These are phyloP conservation scores for Bombus picipes DNA, from an alignment of 1,140 invertebrate species.

Conservation along the genomic window DNA sequence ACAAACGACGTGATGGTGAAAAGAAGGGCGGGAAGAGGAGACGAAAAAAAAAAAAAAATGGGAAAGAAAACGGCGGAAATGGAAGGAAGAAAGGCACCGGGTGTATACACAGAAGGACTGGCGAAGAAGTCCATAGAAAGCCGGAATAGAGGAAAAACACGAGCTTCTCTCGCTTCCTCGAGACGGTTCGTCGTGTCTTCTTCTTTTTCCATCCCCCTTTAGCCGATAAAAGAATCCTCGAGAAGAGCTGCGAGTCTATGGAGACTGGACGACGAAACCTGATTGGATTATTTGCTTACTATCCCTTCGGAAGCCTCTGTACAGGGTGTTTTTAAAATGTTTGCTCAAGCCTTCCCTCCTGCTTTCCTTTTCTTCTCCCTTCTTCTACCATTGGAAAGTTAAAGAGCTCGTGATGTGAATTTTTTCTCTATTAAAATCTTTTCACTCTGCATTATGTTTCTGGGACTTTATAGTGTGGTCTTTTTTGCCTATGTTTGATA, in stretches of 20 bases:
- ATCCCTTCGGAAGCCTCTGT: constrained; percentile 44
- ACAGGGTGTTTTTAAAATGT: constrained; percentile 45
- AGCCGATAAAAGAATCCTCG: constrained; percentile 49
- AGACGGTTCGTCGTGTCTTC: not conserved
- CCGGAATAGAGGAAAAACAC: constrained; percentile 46
- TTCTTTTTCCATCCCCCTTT: not conserved
- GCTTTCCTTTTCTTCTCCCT: not conserved
- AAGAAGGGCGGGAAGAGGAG: not conserved
- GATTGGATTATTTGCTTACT: constrained; percentile 74
- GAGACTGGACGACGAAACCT: constrained; percentile 43
- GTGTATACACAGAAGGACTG: constrained; percentile 45
- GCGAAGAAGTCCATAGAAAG: constrained; percentile 46
- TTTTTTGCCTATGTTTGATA: too few species aligned
- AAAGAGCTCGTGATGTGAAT: not conserved
- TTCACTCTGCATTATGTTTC: not conserved
- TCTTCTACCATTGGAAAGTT: not conserved
- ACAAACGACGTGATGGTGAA: not conserved
- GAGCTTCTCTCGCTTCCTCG: constrained; percentile 17
- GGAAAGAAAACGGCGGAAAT: constrained; percentile 38
- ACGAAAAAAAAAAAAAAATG: not conserved
- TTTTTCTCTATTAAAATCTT: not conserved
- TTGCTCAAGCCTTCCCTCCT: not conserved
- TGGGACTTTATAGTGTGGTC: not conserved
- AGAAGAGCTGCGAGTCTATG: constrained; percentile 8
- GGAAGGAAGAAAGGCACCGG: constrained; percentile 45